Evolutionary conservation across 2,888 invertebrate species (phyloP).

Genomic region (Invenusta paracnida): DNA sequence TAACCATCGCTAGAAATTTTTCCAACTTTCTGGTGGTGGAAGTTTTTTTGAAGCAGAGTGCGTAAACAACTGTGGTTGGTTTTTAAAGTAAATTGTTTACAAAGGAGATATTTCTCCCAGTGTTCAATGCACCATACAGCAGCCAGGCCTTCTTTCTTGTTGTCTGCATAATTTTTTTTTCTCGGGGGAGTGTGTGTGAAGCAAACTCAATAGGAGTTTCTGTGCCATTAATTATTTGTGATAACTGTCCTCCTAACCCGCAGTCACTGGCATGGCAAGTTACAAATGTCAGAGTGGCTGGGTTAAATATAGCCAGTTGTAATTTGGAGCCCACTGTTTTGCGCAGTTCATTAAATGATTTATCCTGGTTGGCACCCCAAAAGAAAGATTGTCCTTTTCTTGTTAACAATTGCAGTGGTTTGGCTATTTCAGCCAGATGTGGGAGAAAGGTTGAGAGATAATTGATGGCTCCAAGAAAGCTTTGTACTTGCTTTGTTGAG

Average conservation of each 20-base stretch:
- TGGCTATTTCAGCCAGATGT: background rate
- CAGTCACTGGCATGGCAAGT: background rate
- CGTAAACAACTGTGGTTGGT: conserved; percentile 22
- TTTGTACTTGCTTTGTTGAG: background rate
- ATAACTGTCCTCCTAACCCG: conserved; percentile 11
- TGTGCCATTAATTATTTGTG: background rate
- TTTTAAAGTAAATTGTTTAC: background rate
- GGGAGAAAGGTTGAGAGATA: background rate
- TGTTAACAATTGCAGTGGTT: background rate
- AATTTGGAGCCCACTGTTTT: background rate
- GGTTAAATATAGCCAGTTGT: background rate
- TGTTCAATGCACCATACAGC: background rate
- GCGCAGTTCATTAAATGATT: background rate
- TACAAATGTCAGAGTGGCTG: background rate
- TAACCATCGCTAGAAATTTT: background rate
- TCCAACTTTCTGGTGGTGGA: background rate
- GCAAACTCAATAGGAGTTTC: background rate
- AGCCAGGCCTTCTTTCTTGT: conserved; percentile 32
- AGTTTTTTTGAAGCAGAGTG: background rate
- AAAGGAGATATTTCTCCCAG: background rate
- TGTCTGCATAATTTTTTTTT: background rate
- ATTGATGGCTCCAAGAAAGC: background rate
- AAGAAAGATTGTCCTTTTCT: background rate
- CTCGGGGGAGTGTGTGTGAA: background rate
- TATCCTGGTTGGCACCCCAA: background rate